A percentile compares a stretch with the other conserved stretches of the same genome.
phyloP scores from a whole-genome alignment of 2,888 invertebrate species.

The Archips xylosteana region DNA sequence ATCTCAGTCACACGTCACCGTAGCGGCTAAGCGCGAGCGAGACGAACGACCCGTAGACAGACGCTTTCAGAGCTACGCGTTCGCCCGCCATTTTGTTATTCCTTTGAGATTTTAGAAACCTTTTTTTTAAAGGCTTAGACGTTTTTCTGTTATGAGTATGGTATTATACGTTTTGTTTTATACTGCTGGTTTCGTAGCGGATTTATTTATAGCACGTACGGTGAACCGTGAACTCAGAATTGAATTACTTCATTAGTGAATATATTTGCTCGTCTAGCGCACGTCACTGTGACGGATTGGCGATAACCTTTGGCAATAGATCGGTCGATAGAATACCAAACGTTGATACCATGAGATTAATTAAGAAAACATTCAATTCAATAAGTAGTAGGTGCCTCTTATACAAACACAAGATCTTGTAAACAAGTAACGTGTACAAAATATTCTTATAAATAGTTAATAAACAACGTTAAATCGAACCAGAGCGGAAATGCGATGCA shows the following conservation, averaged over 20 bases:
- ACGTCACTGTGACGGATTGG: constrained; percentile 11
- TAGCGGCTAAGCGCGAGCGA: constrained; percentile 63
- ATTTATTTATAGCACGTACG: constrained; percentile 2
- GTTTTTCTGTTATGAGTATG: constrained; percentile 15
- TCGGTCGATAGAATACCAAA: constrained; percentile 18
- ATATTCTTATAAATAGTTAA: not conserved
- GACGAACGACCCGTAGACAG: constrained; percentile 76
- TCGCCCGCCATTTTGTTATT: constrained; percentile 79
- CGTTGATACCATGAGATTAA: not conserved
- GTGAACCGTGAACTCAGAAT: constrained; percentile 16
- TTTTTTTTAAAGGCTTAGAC: constrained; percentile 53
- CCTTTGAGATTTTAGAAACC: constrained; percentile 65
- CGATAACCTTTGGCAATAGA: constrained; percentile 40
- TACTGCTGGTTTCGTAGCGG: not conserved
- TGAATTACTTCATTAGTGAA: constrained; percentile 9
- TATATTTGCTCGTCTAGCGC: not conserved
- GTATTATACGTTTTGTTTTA: constrained; percentile 7
- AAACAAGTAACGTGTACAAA: not conserved
- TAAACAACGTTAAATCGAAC: constrained; percentile 6
- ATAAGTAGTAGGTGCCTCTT: too few relatives aligned
- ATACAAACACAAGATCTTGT: too few relatives aligned
- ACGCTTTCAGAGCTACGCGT: constrained; percentile 83
- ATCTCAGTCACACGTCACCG: constrained; percentile 63
- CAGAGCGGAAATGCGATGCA: constrained; percentile 14
- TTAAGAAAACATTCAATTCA: not conserved